These are phyloP conservation scores for Genyomyrus donnyi DNA, from an alignment of 2,113 vertebrate species.

Conservation along the genomic window DNA sequence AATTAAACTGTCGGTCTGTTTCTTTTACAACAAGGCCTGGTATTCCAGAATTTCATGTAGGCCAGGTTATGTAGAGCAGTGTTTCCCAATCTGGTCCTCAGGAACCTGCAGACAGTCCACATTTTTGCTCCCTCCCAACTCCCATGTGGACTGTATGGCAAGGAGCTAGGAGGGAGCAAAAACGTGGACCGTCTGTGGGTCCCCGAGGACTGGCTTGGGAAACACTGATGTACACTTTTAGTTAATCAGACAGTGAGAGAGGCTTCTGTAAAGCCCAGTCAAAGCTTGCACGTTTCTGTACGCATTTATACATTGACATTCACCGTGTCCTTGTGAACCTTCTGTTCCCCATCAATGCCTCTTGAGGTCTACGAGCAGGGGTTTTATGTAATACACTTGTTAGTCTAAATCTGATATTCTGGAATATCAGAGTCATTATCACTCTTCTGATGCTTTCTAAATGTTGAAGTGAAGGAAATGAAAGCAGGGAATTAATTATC, in stretches of 20 bases:
- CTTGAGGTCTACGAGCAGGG: neutral
- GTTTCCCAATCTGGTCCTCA: neutral
- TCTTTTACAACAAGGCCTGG: neutral
- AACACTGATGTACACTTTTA: neutral
- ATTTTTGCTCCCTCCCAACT: neutral
- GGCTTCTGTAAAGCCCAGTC: neutral
- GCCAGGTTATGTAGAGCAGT: neutral
- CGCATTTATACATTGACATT: neutral
- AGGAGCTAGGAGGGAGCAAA: neutral
- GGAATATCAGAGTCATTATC: neutral
- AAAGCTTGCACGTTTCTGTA: neutral
- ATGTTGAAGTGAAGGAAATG: constrained; percentile 7
- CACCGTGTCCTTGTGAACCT: neutral
- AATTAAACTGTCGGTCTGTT: neutral
- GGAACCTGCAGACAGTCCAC: neutral
- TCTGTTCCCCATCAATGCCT: neutral
- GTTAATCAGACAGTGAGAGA: neutral
- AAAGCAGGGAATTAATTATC: neutral
- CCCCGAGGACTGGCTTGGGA: neutral
- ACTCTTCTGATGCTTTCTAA: neutral
- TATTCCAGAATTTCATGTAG: neutral
- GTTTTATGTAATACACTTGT: constrained; percentile 1
- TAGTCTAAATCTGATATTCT: constrained; percentile 9
- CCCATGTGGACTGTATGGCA: neutral
- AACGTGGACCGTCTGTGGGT: neutral